Evolutionary conservation across 2,113 vertebrate genomes (phyloP).

Genomic region (Catagonus wagneri): DNA sequence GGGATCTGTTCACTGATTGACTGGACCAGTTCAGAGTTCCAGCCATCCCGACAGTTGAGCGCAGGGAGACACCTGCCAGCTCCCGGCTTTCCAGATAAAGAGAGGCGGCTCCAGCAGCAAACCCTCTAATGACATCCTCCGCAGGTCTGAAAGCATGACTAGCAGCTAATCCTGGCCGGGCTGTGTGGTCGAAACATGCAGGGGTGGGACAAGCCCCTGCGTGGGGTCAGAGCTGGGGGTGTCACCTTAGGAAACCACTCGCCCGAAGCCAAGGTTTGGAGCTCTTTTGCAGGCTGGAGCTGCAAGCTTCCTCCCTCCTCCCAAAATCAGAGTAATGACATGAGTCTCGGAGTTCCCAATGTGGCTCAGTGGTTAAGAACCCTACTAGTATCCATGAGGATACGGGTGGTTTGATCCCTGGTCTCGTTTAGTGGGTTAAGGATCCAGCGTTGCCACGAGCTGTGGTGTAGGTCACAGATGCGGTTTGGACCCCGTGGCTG

Average conservation of each 20-base stretch:
- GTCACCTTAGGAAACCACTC: neutral
- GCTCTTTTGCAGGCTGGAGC: neutral
- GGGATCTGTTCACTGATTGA: neutral
- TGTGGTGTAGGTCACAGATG: too few relatives aligned
- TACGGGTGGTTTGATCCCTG: too few relatives aligned
- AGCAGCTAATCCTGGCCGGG: constrained; percentile 19
- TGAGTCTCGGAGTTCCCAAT: neutral
- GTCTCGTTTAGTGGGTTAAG: too few relatives aligned
- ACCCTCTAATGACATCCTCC: neutral
- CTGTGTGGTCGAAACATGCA: neutral
- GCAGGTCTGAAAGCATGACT: neutral
- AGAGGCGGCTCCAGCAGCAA: neutral
- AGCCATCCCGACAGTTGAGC: neutral
- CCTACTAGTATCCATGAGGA: too few relatives aligned
- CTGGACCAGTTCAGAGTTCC: neutral
- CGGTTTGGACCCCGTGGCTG: too few relatives aligned
- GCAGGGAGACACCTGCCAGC: neutral
- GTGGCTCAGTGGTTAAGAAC: too few relatives aligned
- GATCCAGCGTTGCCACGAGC: too few relatives aligned
- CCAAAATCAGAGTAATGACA: neutral
- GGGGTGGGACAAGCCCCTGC: constrained; percentile 13
- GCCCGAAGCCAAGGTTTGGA: neutral
- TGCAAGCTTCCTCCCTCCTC: neutral
- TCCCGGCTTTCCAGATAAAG: neutral
- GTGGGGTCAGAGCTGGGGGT: neutral